Evolutionary conservation across 2,797 vertebrate genomes (phyloP).

Genomic region (Sebastes itinus): DNA sequence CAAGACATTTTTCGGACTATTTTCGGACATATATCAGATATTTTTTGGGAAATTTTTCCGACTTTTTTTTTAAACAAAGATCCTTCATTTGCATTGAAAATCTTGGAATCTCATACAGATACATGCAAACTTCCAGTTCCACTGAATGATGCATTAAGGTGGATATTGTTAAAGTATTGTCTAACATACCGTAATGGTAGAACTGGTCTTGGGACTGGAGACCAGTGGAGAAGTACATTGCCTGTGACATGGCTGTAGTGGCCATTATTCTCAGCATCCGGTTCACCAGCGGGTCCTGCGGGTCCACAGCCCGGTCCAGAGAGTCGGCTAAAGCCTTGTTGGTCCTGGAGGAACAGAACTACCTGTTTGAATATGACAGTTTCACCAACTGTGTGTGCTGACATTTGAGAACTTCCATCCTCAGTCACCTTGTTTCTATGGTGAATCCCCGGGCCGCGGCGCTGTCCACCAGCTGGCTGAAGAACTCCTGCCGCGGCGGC

Average conservation of each 20-base stretch:
- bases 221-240: conserved; percentile 93
- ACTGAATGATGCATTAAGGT: neutral
- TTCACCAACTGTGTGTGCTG: neutral
- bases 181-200: conserved; percentile 89
- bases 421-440: conserved; percentile 88
- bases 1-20: too few relatives aligned
- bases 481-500: conserved; percentile 90
- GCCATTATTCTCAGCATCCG: conserved; percentile 92
- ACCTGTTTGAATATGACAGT: neutral
- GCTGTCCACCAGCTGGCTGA: conserved; percentile 86
- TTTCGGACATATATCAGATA: too few relatives aligned
- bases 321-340: conserved; percentile 94
- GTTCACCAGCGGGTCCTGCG: conserved; percentile 89
- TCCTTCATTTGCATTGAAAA: neutral
- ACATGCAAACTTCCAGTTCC: neutral
- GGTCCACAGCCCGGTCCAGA: conserved; percentile 89
- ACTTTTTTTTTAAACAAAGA: too few relatives aligned
- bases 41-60: too few relatives aligned
- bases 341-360: conserved; percentile 79
- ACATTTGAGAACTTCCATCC: neutral
- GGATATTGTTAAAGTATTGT: neutral
- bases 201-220: conserved; percentile 84
- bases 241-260: conserved; percentile 95
- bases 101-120: neutral
- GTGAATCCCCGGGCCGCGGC: conserved; percentile 87